Evolutionary conservation across 2,888 invertebrate genomes (phyloP).

Genomic region (Scotopteryx bipunctaria): DNA sequence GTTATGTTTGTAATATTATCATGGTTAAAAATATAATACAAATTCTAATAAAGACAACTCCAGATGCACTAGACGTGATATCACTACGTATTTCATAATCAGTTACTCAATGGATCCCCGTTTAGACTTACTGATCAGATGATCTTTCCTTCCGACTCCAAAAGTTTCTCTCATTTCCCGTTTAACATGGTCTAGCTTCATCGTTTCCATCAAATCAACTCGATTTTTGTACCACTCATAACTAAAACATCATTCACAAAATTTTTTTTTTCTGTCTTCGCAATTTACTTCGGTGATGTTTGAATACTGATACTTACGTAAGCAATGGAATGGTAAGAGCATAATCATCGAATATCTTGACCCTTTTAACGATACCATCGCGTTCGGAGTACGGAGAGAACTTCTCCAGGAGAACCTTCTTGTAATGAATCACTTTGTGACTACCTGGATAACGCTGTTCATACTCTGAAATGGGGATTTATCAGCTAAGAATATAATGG

Average conservation of each 20-base stretch:
- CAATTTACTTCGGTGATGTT: too few species aligned
- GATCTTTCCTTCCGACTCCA: slow-evolving; percentile 86
- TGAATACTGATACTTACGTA: slow-evolving; percentile 64
- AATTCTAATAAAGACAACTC: too few species aligned
- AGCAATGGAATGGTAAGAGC: slow-evolving; percentile 69
- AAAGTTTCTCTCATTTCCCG: slow-evolving; percentile 85
- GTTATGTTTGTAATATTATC: too few species aligned
- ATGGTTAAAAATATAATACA: too few species aligned
- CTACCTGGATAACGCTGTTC: slow-evolving; percentile 89
- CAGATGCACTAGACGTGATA: background rate
- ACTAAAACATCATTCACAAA: slow-evolving; percentile 51
- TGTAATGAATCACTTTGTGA: slow-evolving; percentile 86
- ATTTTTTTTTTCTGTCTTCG: too few species aligned
- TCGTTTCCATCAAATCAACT: slow-evolving; percentile 84
- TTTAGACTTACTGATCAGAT: slow-evolving; percentile 84
- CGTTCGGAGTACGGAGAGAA: slow-evolving; percentile 89
- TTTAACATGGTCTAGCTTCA: slow-evolving; percentile 78
- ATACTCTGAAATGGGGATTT: slow-evolving; percentile 69
- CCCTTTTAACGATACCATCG: slow-evolving; percentile 87
- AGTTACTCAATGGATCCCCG: too few species aligned
- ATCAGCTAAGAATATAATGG: background rate
- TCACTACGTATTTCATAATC: too few species aligned
- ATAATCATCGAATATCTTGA: slow-evolving; percentile 85
- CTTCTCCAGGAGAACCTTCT: slow-evolving; percentile 88
- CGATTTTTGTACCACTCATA: slow-evolving; percentile 87